Evolutionary conservation across 1,140 invertebrate genomes (phyloP), one percentile per base, ranked within the genome.

Genomic region (Lamellibrachia luymesi): DNA sequence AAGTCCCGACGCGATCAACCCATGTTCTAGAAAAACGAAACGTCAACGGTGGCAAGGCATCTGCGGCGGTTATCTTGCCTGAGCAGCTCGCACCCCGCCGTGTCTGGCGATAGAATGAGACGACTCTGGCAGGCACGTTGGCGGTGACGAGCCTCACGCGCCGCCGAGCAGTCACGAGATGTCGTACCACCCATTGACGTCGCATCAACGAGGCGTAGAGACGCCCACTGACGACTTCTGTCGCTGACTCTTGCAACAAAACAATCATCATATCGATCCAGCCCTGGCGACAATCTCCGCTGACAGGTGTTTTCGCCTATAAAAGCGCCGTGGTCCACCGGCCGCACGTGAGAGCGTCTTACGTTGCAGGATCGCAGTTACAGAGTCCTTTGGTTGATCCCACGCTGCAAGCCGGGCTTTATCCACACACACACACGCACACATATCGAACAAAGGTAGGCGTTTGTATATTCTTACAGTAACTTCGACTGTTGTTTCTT

Each of bases 401-500:
- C 13, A 22, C 64, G 7, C 64, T 2, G 13, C 64, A 80, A 80
- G 64, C 25, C 64, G 64, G 64, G 64, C 64, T 80, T 80, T 80
- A 8, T 8, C 25, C 64, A 80, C 6, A 56, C 64, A 80, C 64
- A 38, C 38, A 38, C 38, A 38, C 38, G 38, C 38, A 38, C 38
- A 80, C 64, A 80, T 80, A 80, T 80, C 64, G 64, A 80, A 80
- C 64, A 80, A 80, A 80, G 64, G 64, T 80, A 80, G 64, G 64
- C 64, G 64, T 80, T 80, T 80, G 64, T 80, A 22, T 80, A 80
- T 17, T 80, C 2, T 22, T 80, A 17, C 25, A 4, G 13, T 22
- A 80, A 80, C 64, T 80, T 80, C 25, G 64, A 80, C 0, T 22
- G 17, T 22, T 80, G 64, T 22, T 8, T 17, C 64, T 4, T 80